A percentile compares a stretch with the other conserved stretches of the same genome.
Conservation (phyloP, 2,888 invertebrate species). For the Tryphoninae sp. region DNA sequence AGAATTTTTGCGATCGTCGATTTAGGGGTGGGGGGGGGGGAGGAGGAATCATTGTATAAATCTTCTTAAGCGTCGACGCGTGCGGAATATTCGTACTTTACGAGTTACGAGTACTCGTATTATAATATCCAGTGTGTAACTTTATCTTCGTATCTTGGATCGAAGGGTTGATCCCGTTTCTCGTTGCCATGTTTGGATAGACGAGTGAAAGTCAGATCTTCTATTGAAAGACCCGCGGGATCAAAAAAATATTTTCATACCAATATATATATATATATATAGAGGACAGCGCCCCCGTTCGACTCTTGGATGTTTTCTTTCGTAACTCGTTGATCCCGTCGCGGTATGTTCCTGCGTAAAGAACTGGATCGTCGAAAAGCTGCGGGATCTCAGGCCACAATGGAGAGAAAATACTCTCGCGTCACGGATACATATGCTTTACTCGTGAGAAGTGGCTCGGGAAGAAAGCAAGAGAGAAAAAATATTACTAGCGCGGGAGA, state of each 20-base stretch:
- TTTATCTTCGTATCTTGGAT: not conserved
- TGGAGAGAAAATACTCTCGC: slow-evolving; percentile 43
- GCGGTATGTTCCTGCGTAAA: slow-evolving; percentile 19
- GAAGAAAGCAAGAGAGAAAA: slow-evolving; percentile 34
- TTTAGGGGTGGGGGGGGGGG: not conserved
- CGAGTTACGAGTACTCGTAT: not conserved
- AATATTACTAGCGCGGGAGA: slow-evolving; percentile 46
- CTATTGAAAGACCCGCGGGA: not conserved
- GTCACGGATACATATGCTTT: slow-evolving; percentile 11
- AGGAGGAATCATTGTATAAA: not conserved
- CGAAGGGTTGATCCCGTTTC: slow-evolving; percentile 2
- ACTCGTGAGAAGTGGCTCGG: slow-evolving; percentile 23
- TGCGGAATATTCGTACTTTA: not conserved
- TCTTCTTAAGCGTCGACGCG: slow-evolving; percentile 7
- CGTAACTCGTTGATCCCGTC: slow-evolving; percentile 57
- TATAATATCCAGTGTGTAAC: not conserved
- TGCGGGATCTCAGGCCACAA: slow-evolving; percentile 29
- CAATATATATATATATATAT: slow-evolving; percentile 3
- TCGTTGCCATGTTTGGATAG: slow-evolving; percentile 3
- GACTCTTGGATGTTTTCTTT: slow-evolving; percentile 41
- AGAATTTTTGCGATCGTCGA: not conserved
- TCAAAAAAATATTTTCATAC: slow-evolving; percentile 13
- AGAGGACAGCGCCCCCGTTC: not conserved
- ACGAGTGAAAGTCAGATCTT: slow-evolving; percentile 3
- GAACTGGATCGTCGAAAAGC: slow-evolving; percentile 38